phyloP scores from a whole-genome alignment of 2,113 vertebrate genomes.

The Lepus timidus region DNA sequence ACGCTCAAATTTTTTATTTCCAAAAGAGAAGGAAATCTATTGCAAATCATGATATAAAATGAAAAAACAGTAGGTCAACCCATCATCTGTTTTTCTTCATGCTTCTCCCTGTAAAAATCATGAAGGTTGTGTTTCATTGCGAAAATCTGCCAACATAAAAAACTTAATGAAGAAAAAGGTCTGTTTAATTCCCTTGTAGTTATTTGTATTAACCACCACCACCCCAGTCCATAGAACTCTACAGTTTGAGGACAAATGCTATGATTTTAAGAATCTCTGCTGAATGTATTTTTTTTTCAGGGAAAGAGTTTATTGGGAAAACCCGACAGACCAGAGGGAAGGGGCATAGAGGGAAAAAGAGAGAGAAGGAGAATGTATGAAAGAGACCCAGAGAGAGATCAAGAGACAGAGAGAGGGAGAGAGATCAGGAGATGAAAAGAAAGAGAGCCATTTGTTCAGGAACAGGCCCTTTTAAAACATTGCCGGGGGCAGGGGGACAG shows the following conservation, averaged over 20 bases:
- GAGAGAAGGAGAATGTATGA: no score
- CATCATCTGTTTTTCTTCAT: not conserved
- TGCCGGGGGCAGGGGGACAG: no score
- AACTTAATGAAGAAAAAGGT: not conserved
- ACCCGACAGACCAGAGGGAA: no score
- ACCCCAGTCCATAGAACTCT: not conserved
- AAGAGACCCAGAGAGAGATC: no score
- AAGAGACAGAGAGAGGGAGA: no score
- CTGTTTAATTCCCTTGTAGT: not conserved
- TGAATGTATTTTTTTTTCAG: no score
- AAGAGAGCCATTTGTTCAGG: no score
- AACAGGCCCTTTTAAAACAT: no score
- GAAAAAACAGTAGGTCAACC: not conserved
- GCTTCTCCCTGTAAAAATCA: not conserved
- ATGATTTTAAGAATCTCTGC: not conserved
- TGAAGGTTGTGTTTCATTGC: not conserved
- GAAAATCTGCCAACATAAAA: not conserved
- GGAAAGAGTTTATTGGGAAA: no score
- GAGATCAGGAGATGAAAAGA: no score
- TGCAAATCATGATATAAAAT: not conserved
- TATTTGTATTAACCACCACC: not conserved
- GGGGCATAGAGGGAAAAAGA: no score
- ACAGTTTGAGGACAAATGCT: not conserved
- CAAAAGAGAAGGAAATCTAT: not conserved
- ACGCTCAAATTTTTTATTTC: not conserved